Base-by-base conservation (phyloP, 2,113 vertebrate species). In the Pangasianodon gigas region DNA sequence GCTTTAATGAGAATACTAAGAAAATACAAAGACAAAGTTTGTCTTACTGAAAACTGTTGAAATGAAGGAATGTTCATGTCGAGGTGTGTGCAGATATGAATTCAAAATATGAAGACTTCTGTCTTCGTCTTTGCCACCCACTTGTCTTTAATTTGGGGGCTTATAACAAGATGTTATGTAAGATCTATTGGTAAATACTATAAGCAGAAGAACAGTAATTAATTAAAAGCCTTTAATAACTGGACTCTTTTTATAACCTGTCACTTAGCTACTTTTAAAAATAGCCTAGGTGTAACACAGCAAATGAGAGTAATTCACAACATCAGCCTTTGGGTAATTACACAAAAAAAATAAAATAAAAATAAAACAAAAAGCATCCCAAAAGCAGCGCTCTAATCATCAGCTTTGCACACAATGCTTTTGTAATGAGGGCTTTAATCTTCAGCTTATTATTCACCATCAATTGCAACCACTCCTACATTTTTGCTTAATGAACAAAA, bases 381-480 rank as follows among this genome's bases (percentile, higher is more conserved):
- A 48, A n/a, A 81, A 81, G 48, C n/a, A 81, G 32, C 13, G 14
- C 29, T 56, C 16, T 82, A 82, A 82, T 82, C 51, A 82, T 19
- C 51, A 32, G 0, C 51, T 32, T 37, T 37, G 7, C 52, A 9
- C 8, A 4, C n/a, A 37, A 37, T 83, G 81, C 29, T 58, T 83
- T 41, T 58, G 9, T 83, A 56, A 82, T 56, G 29, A 48, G 26
- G 24, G 14, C n/a, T 82, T 82, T 82, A 54, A 54, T 56, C n/a
- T 83, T 56, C 18, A 9, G 24, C 81, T 83, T 83, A 19, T 58
- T 83, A 82, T 82, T 82, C 16, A 24, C 81, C 32, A 83, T 83
- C 52, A 56, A 24, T 83, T 83, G n/a, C n/a, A 83, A 9, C 6
- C 79, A 54, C 79, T 51, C 14, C 19, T n/a, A 54, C 51, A 32